phyloP scores from a whole-genome alignment of 2,888 invertebrate species.

The Trichogramma evanescens region DNA sequence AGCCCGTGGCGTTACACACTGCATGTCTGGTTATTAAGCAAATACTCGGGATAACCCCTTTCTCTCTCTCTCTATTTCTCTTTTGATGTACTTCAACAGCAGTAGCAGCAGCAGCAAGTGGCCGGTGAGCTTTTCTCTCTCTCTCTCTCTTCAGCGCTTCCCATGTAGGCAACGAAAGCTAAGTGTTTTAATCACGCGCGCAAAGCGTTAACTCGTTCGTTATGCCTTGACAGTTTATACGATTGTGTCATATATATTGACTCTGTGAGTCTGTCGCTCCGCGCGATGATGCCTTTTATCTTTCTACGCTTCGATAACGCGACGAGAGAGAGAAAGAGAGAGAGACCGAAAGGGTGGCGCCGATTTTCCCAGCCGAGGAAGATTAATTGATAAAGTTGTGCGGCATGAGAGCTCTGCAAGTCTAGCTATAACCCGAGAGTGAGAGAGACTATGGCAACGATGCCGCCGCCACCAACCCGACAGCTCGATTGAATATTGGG shows the following conservation, averaged over 20 bases:
- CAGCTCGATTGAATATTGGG: no score
- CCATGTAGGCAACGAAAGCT: not conserved
- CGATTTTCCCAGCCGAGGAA: not conserved
- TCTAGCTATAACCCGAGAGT: no score
- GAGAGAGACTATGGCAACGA: no score
- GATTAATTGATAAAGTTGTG: slow-evolving; percentile 6
- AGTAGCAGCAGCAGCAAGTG: no score
- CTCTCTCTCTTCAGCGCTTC: no score
- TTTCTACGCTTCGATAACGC: slow-evolving; percentile 11
- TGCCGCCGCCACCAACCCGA: no score
- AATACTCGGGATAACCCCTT: slow-evolving; percentile 26
- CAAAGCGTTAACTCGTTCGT: slow-evolving; percentile 11
- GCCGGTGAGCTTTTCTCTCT: no score
- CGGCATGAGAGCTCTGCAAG: no score
- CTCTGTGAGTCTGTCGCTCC: slow-evolving; percentile 4
- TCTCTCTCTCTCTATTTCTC: not conserved
- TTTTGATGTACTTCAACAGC: no score
- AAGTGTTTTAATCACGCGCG: slow-evolving; percentile 22
- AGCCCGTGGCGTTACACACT: slow-evolving; percentile 14
- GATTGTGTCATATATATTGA: slow-evolving; percentile 16
- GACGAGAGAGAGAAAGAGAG: no score
- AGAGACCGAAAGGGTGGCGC: no score
- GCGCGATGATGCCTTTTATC: slow-evolving; percentile 12
- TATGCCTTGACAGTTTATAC: not conserved
- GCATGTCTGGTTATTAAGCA: slow-evolving; percentile 27